Percentiles rank a stretch among this genome's conserved stretches.
phyloP scores from a whole-genome alignment of 1,140 invertebrate genomes.

The Chironomus striatipennis region DNA sequence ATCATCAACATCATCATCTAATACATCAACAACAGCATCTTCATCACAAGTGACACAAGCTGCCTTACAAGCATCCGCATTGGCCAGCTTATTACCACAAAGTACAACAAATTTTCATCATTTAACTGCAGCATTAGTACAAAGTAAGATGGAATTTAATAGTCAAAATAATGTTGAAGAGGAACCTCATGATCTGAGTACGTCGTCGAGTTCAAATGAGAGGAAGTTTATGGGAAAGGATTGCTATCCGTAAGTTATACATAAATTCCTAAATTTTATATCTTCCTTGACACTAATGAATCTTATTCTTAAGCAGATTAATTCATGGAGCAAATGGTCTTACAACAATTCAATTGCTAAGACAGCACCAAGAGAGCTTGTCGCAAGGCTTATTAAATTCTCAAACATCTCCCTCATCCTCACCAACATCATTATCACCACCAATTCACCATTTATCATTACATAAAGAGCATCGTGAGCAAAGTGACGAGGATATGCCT shows the following conservation, averaged over 20 bases:
- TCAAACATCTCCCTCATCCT: not conserved
- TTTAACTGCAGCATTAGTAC: slow-evolving; percentile 33
- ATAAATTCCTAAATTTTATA: not conserved
- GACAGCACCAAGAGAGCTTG: slow-evolving; percentile 25
- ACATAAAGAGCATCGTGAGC: not conserved
- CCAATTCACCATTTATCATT: slow-evolving; percentile 3
- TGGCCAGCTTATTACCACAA: slow-evolving; percentile 21
- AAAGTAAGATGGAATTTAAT: slow-evolving; percentile 35
- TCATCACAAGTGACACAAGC: slow-evolving; percentile 26
- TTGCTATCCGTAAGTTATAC: slow-evolving; percentile 39
- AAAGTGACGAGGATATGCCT: not conserved
- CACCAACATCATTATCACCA: slow-evolving; percentile 5
- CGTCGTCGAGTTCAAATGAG: slow-evolving; percentile 32
- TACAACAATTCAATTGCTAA: slow-evolving; percentile 40
- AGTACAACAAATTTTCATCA: slow-evolving; percentile 33
- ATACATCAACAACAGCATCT: slow-evolving; percentile 32
- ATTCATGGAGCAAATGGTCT: slow-evolving; percentile 39
- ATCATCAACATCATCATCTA: slow-evolving; percentile 26
- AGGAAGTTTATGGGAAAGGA: slow-evolving; percentile 30
- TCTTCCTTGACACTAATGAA: not conserved
- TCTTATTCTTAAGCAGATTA: slow-evolving; percentile 30
- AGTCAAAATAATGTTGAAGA: slow-evolving; percentile 38
- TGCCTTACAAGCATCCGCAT: slow-evolving; percentile 28
- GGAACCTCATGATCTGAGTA: slow-evolving; percentile 46
- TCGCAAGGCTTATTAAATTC: not conserved